These are phyloP conservation scores for Acrobasis suavella DNA, from an alignment of 2,888 invertebrate genomes.

Conservation along the genomic window DNA sequence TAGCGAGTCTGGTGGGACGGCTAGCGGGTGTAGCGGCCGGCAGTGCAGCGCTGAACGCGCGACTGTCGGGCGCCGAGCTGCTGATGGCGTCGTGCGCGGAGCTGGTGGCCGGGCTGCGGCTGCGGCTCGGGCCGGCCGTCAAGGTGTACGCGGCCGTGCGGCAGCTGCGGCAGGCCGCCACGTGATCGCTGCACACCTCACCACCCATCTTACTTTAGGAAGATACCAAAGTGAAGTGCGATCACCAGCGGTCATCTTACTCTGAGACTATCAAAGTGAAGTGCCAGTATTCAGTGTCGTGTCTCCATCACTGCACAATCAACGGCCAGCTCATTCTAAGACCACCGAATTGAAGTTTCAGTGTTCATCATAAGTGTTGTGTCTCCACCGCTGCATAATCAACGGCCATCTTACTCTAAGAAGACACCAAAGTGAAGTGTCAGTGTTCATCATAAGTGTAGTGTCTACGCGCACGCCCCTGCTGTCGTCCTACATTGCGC, in stretches of 20 bases:
- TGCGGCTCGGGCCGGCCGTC: conserved; percentile 90
- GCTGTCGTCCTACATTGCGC: no score
- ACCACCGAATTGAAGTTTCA: neutral
- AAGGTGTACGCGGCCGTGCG: conserved; percentile 73
- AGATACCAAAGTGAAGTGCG: no score
- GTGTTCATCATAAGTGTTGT: neutral
- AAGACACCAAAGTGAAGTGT: neutral
- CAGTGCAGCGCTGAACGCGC: conserved; percentile 60
- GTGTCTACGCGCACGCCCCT: no score
- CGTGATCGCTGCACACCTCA: conserved; percentile 40
- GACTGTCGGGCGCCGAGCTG: conserved; percentile 91
- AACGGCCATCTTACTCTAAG: no score
- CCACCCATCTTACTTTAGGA: conserved; percentile 1
- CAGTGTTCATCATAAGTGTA: no score
- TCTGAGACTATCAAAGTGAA: no score
- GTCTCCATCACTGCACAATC: no score
- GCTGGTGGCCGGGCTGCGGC: conserved; percentile 85
- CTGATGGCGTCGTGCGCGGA: conserved; percentile 89
- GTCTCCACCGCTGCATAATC: no score
- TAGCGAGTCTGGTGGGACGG: conserved; percentile 52
- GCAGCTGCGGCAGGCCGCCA: conserved; percentile 53
- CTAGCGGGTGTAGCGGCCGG: conserved; percentile 61
- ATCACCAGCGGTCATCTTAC: no score
- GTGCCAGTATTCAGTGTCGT: no score
- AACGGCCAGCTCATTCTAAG: no score